phyloP scores from a whole-genome alignment of 2,113 vertebrate genomes.

The Acinonyx jubatus region DNA sequence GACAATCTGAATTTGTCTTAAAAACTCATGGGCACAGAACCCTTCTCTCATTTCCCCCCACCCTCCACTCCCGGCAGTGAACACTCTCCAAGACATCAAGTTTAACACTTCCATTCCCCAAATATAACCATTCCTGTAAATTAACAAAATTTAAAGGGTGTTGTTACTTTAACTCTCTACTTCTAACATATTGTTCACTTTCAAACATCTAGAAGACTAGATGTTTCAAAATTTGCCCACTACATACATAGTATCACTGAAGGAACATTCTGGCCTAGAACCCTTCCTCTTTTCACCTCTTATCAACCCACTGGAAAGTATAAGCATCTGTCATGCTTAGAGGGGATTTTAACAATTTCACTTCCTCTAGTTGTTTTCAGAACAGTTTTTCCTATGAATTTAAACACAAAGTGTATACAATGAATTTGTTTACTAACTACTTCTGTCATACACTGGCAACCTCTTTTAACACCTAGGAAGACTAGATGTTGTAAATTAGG shows the following conservation, averaged over 20 bases:
- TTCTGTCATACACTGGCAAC: constrained; percentile 47
- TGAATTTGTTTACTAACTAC: neutral
- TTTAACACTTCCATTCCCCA: neutral
- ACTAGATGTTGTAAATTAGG: neutral
- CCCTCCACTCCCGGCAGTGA: rapidly evolving
- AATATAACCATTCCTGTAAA: neutral
- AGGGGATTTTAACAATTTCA: neutral
- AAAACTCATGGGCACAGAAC: neutral
- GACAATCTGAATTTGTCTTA: neutral
- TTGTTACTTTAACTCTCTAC: neutral
- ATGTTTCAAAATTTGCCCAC: constrained; percentile 2
- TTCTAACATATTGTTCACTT: neutral
- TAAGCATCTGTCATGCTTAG: neutral
- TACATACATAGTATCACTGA: neutral
- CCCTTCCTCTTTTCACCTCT: neutral
- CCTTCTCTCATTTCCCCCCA: neutral
- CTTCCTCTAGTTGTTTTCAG: neutral
- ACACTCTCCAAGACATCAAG: neutral
- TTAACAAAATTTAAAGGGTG: neutral
- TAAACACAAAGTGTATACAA: neutral
- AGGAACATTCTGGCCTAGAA: neutral
- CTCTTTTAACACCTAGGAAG: constrained; percentile 18
- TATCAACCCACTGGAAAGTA: neutral
- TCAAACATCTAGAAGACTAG: neutral
- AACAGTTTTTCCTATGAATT: neutral